Evolutionary conservation across 2,113 vertebrate species (phyloP).

Genomic region (Jacana jacana): DNA sequence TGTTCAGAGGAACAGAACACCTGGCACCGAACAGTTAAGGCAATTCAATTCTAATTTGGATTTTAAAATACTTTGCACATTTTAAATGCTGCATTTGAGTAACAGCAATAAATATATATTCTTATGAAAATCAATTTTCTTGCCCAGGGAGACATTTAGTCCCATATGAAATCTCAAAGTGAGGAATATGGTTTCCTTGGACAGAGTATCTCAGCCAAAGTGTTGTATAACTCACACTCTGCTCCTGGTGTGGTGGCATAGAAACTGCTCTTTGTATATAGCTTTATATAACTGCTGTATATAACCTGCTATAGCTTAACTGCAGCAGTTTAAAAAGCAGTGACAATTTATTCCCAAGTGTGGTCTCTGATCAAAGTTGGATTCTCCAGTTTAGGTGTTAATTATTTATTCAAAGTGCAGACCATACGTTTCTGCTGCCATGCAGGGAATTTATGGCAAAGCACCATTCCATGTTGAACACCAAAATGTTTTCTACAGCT

Average conservation of each 20-base stretch:
- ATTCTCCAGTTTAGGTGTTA: conserved; percentile 53
- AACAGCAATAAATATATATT: neutral
- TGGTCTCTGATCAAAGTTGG: conserved; percentile 52
- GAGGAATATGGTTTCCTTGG: conserved; percentile 34
- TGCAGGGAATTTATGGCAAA: conserved; percentile 35
- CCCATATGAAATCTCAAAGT: neutral
- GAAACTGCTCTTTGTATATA: conserved; percentile 57
- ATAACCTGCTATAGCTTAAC: conserved; percentile 63
- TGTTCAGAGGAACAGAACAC: neutral
- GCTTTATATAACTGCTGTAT: conserved; percentile 48
- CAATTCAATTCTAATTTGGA: neutral
- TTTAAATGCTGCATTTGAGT: conserved; percentile 13
- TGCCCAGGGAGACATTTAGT: neutral
- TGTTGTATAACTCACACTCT: conserved; percentile 67
- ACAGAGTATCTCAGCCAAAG: conserved; percentile 23
- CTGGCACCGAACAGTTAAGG: neutral
- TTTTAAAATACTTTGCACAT: conserved; percentile 19
- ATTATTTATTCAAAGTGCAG: conserved; percentile 66
- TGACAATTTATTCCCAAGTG: conserved; percentile 69
- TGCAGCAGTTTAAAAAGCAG: conserved; percentile 67
- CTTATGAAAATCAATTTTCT: conserved; percentile 19
- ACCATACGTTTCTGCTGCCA: conserved; percentile 13
- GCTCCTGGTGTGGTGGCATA: conserved; percentile 55
- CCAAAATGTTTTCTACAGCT: neutral
- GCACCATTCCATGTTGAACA: neutral